Conservation (phyloP, 1,140 invertebrate genomes). For the Procambarus clarkii region DNA sequence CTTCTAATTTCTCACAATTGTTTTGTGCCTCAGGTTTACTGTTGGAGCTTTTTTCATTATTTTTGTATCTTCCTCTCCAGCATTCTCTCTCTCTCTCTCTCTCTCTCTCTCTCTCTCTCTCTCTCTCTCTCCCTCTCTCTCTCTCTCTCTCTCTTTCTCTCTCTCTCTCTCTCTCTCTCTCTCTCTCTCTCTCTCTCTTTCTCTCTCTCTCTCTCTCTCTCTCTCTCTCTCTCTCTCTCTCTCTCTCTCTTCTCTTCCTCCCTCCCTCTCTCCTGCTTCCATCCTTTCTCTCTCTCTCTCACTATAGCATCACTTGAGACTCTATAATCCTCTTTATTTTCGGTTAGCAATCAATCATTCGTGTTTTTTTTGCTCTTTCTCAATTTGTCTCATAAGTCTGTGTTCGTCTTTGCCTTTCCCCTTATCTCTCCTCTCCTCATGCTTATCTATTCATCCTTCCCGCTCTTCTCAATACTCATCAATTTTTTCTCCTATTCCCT, state of each 20-base stretch:
- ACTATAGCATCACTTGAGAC: background rate
- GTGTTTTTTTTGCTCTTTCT: background rate
- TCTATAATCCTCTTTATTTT: background rate
- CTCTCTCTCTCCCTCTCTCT: background rate
- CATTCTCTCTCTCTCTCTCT: background rate
- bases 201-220: background rate
- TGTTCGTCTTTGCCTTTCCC: too few species aligned
- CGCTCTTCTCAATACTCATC: too few species aligned
- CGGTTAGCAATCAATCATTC: background rate
- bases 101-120: background rate
- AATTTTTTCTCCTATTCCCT: background rate
- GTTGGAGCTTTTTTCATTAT: background rate
- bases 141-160: background rate
- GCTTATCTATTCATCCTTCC: background rate
- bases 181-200: too few species aligned
- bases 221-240: background rate
- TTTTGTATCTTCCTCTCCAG: too few species aligned
- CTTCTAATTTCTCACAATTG: background rate
- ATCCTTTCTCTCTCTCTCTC: too few species aligned
- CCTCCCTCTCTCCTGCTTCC: too few species aligned
- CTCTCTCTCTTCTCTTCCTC: background rate
- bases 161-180: background rate
- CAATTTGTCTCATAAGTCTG: too few species aligned
- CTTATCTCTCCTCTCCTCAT: background rate
- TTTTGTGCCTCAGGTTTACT: background rate